These are phyloP conservation scores for Neodiprion fabricii DNA, from an alignment of 1,140 invertebrate genomes.

Conservation along the genomic window DNA sequence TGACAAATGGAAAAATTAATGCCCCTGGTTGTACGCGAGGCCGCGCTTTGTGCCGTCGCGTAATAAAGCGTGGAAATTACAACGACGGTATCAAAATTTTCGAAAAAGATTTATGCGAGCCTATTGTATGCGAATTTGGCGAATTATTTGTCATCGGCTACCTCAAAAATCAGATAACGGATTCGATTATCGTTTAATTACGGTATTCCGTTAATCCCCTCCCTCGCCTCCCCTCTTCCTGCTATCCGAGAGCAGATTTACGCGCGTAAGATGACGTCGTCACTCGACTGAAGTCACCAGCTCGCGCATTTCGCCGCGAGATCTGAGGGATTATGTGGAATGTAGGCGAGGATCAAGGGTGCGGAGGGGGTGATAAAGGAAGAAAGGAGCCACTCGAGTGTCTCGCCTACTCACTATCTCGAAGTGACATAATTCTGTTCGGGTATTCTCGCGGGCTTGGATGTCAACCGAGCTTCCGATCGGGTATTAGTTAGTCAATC, in stretches of 20 bases:
- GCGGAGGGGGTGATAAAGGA: neutral
- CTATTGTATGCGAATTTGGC: neutral
- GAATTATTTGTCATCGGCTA: neutral
- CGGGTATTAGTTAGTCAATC: neutral
- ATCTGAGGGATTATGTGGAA: neutral
- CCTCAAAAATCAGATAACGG: too few relatives aligned
- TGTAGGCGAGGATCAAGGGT: neutral
- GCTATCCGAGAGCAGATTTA: neutral
- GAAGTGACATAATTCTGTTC: neutral
- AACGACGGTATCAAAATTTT: neutral
- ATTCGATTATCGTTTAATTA: too few relatives aligned
- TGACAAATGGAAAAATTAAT: conserved; percentile 6
- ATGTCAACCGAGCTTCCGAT: neutral
- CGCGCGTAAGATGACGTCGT: neutral
- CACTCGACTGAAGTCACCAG: neutral
- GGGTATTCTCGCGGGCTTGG: neutral
- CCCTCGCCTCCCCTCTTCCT: too few relatives aligned
- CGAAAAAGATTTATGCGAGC: neutral
- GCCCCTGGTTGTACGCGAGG: neutral
- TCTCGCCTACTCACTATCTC: neutral
- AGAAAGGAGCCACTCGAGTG: conserved; percentile 1
- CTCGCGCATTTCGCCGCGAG: neutral
- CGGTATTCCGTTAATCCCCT: too few relatives aligned
- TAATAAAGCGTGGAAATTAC: neutral
- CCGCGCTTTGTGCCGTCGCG: neutral